These are phyloP conservation scores for Glaucidium brasilianum DNA, from an alignment of 2,113 vertebrate species.

Conservation along the genomic window DNA sequence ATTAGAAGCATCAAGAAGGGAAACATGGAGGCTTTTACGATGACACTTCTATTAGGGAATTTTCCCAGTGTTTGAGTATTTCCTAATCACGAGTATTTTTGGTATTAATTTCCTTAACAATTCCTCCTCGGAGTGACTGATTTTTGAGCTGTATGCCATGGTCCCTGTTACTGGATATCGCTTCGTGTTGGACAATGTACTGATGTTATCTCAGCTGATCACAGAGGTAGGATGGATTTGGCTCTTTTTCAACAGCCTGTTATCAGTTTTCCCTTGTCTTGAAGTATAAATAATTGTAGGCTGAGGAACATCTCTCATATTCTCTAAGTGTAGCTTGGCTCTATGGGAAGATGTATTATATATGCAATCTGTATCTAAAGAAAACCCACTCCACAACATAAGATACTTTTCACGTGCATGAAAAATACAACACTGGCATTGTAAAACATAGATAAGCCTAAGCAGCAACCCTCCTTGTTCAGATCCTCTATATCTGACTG, in stretches of 20 bases:
- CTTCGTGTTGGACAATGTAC: background rate
- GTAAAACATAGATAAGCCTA: background rate
- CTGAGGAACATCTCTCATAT: background rate
- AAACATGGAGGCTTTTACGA: background rate
- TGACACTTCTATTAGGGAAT: background rate
- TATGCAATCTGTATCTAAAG: background rate
- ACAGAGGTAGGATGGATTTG: background rate
- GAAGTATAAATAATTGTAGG: constrained; percentile 25
- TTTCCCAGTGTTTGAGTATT: background rate
- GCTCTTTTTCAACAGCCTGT: constrained; percentile 50
- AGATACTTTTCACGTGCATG: background rate
- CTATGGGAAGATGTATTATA: background rate
- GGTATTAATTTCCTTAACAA: background rate
- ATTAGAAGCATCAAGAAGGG: background rate
- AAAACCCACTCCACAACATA: background rate
- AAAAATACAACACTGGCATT: background rate
- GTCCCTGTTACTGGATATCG: background rate
- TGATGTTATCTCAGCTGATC: background rate
- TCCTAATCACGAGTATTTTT: background rate
- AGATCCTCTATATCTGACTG: background rate
- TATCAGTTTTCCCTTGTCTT: constrained; percentile 53
- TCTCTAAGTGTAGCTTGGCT: background rate
- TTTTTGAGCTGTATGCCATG: background rate
- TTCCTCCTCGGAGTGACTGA: background rate
- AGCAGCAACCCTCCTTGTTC: background rate